Evolutionary conservation across 2,888 invertebrate genomes (phyloP), one percentile per base, ranked within the genome.

Genomic region (Hipparchia sbordonii): DNA sequence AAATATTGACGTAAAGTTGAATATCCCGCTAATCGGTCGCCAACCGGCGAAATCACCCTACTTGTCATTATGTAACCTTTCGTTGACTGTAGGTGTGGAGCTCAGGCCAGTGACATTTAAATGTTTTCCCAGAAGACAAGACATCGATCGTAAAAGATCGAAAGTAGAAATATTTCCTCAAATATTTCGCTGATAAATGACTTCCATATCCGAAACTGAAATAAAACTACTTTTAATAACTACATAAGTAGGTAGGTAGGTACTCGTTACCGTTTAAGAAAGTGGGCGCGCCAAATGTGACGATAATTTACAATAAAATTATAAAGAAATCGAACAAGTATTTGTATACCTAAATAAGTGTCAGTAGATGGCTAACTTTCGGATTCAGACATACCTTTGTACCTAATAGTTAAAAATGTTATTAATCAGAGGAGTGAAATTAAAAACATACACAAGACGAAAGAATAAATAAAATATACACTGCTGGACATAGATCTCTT

Each of bases 171-270:
- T 52, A 39, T 65, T 52, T 51, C 65, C 65, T 52, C 52, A 51
- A 39, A 65, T 6, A 13, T 52, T 52, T 13, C 7, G 33, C 9
- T 65, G 23, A 65, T 52, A 52, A 65, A 65, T 52, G 33, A 12
- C 65, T 65, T 65, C 65, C 65, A 65, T 65, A 52, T 65, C 52
- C 52, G 65, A 65, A 65, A 65, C 65, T 65, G 65, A 52, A 52
- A 51, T 39, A 52, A 13, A 65, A 52, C 52, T 52, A 51, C 65
- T 65, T 39, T 62, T 62, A 48, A 12, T 33, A 23, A 23, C 23
- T 23, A 23, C 23, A 23, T 23, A 23, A n/a, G n/a, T n/a, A n/a
- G n/a, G n/a, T 23, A 33, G 39, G 33, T 52, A 51, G 10, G 23
- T 51, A 48, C 6, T 39, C 39, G 39, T 39, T 39, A 39, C 39